A percentile compares a stretch with the other conserved stretches of the same genome.
phyloP scores from a whole-genome alignment of 2,797 vertebrate genomes.

The Macropus fuliginosus region DNA sequence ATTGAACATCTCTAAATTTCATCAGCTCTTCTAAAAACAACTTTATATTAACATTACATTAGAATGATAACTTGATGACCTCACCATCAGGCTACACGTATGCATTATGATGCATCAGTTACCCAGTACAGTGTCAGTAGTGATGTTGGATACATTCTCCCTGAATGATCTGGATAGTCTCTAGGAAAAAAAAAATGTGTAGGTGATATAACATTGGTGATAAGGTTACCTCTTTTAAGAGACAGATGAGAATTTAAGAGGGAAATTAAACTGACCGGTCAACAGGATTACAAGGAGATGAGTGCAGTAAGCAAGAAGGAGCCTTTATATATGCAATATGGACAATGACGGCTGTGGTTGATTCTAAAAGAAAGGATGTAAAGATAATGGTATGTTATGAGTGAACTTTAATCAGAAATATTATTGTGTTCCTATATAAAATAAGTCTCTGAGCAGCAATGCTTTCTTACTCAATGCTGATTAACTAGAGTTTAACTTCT shows the following conservation, averaged over 20 bases:
- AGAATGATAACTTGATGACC: slow-evolving; percentile 25
- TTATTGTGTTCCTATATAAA: background rate
- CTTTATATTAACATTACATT: slow-evolving; percentile 58
- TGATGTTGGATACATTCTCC: background rate
- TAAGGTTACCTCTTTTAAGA: background rate
- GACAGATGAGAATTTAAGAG: background rate
- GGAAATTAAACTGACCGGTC: background rate
- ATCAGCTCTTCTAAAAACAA: slow-evolving; percentile 21
- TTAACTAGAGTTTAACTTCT: background rate
- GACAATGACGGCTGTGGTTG: background rate
- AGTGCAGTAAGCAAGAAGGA: background rate
- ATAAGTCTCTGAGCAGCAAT: background rate
- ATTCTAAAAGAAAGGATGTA: background rate
- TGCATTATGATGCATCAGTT: background rate
- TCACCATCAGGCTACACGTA: background rate
- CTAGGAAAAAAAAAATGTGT: background rate
- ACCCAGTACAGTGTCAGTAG: background rate
- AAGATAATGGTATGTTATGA: background rate
- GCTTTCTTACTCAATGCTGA: background rate
- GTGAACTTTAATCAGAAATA: background rate
- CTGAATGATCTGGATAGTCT: background rate
- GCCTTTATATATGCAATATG: background rate
- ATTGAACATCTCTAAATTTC: slow-evolving; percentile 36
- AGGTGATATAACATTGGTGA: background rate
- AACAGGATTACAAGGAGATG: background rate